These are phyloP conservation scores for Dascyllus trimaculatus DNA, from an alignment of 2,113 vertebrate genomes.

Conservation along the genomic window DNA sequence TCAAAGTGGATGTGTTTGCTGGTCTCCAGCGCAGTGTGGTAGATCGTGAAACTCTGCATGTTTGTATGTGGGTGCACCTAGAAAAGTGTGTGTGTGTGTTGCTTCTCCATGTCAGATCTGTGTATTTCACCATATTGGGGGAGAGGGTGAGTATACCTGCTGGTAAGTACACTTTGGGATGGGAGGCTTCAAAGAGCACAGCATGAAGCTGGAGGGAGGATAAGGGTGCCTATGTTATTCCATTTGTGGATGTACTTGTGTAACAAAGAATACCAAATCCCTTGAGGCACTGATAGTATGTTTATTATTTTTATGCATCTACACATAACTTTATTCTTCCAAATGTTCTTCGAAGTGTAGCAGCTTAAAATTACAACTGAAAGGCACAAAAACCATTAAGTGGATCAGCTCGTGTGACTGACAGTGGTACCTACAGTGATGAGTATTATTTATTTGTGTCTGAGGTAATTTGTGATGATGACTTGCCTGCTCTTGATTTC, in stretches of 20 bases:
- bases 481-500: slow-evolving; percentile 41
- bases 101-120: slow-evolving; percentile 77
- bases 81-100: slow-evolving; percentile 68
- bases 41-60: slow-evolving; percentile 55
- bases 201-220: slow-evolving; percentile 26
- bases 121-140: slow-evolving; percentile 78
- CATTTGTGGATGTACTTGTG: slow-evolving; percentile 17
- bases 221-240: not conserved
- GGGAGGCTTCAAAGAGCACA: slow-evolving; percentile 35
- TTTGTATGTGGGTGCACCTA: slow-evolving; percentile 60
- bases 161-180: slow-evolving; percentile 77
- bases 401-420: slow-evolving; percentile 40
- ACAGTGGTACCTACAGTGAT: not conserved
- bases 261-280: not conserved
- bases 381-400: slow-evolving; percentile 10
- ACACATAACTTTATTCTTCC: slow-evolving; percentile 10
- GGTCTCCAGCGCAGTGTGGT: slow-evolving; percentile 41
- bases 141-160: slow-evolving; percentile 81
- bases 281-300: slow-evolving; percentile 12
- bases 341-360: slow-evolving; percentile 19
- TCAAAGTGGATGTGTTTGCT: slow-evolving; percentile 30
- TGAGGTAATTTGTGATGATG: slow-evolving; percentile 16
- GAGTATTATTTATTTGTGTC: slow-evolving; percentile 3
- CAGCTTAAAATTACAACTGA: slow-evolving; percentile 23
- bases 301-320: not conserved